A percentile compares a stretch with the other conserved stretches of the same genome.
These are phyloP conservation scores for Nyctalus aviator DNA, from an alignment of 2,797 vertebrate species.

Conservation along the genomic window DNA sequence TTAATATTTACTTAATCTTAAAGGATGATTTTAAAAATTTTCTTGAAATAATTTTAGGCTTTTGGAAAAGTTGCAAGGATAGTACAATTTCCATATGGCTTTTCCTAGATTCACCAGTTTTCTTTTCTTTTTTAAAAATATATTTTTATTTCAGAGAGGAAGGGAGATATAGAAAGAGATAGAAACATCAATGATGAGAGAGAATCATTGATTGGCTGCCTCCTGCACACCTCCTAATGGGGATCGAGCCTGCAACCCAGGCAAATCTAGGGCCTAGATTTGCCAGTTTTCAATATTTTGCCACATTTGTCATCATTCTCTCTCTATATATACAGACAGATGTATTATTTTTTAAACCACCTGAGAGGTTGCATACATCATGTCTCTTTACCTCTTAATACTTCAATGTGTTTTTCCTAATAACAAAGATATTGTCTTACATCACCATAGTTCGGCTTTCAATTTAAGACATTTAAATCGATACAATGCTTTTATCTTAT, in stretches of 20 bases:
- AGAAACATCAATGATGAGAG: too few relatives aligned
- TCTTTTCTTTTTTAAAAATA: too few relatives aligned
- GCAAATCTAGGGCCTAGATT: background rate
- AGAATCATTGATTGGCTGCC: too few relatives aligned
- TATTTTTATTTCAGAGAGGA: too few relatives aligned
- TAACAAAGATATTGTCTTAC: background rate
- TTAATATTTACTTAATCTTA: conserved; percentile 49
- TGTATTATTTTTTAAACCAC: background rate
- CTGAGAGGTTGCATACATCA: background rate
- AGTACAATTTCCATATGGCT: background rate
- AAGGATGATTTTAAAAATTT: conserved; percentile 2
- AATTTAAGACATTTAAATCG: conserved; percentile 25
- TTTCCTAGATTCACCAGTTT: background rate
- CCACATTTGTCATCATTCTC: background rate
- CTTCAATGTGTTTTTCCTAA: conserved; percentile 7
- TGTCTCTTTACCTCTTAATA: background rate
- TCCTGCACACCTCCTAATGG: too few relatives aligned
- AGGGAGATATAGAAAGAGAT: too few relatives aligned
- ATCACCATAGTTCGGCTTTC: background rate
- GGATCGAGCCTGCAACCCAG: too few relatives aligned
- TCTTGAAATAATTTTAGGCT: conserved; percentile 61
- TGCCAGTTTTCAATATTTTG: conserved; percentile 27
- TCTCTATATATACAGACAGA: background rate
- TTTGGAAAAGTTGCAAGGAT: background rate
- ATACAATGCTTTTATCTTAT: background rate